Evolutionary conservation across 2,888 invertebrate genomes (phyloP), one percentile per base, ranked within the genome.

Genomic region (Oscheius myriophilus): DNA sequence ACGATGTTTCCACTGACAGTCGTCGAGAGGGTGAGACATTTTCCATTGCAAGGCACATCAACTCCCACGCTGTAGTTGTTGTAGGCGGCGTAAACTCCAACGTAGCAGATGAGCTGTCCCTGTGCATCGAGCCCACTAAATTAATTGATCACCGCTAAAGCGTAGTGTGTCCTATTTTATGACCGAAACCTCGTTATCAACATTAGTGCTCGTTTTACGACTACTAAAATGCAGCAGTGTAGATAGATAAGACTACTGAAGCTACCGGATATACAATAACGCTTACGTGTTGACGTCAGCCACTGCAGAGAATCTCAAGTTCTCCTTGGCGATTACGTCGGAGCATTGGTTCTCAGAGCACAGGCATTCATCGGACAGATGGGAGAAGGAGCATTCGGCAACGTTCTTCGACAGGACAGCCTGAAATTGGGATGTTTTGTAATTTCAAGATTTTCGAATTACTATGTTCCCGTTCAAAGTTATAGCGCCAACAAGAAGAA

Each of bases 1-100:
- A 66, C 69, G 58, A 68, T 71, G 59, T 72, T 75, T 65, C 69
- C 67, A 58, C 70, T 72, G 57, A 75, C 59, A n/a, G 42, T 49
- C n/a, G 75, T 69, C 49, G 26, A 61, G 26, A 75, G 46, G 14
- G 66, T 63, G 54, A 55, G 70, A 51, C 75, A 75, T 71, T 69
- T 68, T 70, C 75, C 75, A 49, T 71, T 70, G 53, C 75, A 75
- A 55, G 69, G 65, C 2, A 45, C 59, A 59, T 59, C 49, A 52
- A 51, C 49, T 16, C 62, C 53, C 9, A 71, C 73, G 67, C 67
- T 72, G 65, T 67, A 76, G 69, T 70, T 74, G 67, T 73, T 51
- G 43, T 71, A 69, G 25, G 54, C 51, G 41, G 71, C 64, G 69
- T 72, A 76, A 45, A 76, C 51, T 67, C 76, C 76, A 33, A 64